Conservation (phyloP, 2,797 vertebrate genomes). For the Hoplostethus mediterraneus region DNA sequence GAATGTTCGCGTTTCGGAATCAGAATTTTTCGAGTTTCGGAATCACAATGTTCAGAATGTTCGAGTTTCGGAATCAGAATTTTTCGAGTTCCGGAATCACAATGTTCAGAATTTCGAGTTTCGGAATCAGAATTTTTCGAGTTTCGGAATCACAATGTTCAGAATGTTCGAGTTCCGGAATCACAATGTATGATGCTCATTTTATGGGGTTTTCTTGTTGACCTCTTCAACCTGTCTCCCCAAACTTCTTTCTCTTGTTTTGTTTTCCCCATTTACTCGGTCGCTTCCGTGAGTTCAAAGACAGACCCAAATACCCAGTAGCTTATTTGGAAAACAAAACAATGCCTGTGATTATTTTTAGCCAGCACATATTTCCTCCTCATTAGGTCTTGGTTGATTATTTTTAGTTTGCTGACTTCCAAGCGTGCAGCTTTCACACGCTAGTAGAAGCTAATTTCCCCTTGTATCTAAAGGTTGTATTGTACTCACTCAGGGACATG, state of each 20-base stretch:
- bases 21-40: too few species aligned
- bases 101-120: too few species aligned
- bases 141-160: too few species aligned
- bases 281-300: conserved; percentile 30
- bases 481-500: too few species aligned
- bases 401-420: conserved; percentile 44
- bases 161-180: too few species aligned
- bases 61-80: too few species aligned
- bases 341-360: conserved; percentile 62
- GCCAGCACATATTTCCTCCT: conserved; percentile 52
- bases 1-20: too few species aligned
- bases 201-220: conserved; percentile 13
- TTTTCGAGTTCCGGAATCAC: too few species aligned
- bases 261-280: conserved; percentile 21
- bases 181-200: too few species aligned
- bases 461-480: not conserved
- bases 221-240: conserved; percentile 17
- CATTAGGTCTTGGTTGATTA: conserved; percentile 60
- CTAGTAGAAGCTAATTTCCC: not conserved
- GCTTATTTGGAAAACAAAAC: conserved; percentile 52
- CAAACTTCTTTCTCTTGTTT: conserved; percentile 24
- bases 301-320: conserved; percentile 11
- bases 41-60: too few species aligned
- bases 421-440: conserved; percentile 26
- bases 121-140: too few species aligned